Percentiles rank a stretch among this genome's conserved stretches.
Evolutionary conservation across 2,113 vertebrate species (phyloP).

Genomic region (Nothocercus nigrocapillus): DNA sequence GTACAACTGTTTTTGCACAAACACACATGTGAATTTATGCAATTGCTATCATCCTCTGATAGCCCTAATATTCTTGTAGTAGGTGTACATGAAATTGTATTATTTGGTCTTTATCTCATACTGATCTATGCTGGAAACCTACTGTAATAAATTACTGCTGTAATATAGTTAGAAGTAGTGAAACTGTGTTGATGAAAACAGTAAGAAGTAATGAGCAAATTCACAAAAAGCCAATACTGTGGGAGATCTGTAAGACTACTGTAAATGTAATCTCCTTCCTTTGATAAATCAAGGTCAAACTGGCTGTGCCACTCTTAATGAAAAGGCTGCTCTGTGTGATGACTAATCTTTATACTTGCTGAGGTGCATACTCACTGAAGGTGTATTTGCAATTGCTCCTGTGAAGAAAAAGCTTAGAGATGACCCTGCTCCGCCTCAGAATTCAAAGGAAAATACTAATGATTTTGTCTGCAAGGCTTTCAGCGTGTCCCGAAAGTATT

Average conservation of each 20-base stretch:
- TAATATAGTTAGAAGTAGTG: background rate
- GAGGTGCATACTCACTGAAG: background rate
- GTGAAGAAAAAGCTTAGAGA: background rate
- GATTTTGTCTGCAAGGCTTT: background rate
- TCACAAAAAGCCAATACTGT: background rate
- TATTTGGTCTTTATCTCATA: background rate
- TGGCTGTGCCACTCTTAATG: background rate
- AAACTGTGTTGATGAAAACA: background rate
- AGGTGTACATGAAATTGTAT: background rate
- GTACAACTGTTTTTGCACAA: background rate
- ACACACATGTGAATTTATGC: rapidly evolving
- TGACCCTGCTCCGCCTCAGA: background rate
- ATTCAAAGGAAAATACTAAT: background rate
- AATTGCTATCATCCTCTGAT: background rate
- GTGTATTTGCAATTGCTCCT: background rate
- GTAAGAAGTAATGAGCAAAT: background rate
- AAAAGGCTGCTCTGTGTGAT: background rate
- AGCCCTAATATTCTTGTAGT: background rate
- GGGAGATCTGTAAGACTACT: background rate
- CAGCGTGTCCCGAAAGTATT: background rate
- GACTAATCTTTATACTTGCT: background rate
- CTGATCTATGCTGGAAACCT: background rate
- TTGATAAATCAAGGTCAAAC: background rate
- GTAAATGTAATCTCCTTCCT: background rate
- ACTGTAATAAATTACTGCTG: background rate